Base-by-base conservation (phyloP, 2,888 invertebrate species). In the Thereva nobilitata region DNA sequence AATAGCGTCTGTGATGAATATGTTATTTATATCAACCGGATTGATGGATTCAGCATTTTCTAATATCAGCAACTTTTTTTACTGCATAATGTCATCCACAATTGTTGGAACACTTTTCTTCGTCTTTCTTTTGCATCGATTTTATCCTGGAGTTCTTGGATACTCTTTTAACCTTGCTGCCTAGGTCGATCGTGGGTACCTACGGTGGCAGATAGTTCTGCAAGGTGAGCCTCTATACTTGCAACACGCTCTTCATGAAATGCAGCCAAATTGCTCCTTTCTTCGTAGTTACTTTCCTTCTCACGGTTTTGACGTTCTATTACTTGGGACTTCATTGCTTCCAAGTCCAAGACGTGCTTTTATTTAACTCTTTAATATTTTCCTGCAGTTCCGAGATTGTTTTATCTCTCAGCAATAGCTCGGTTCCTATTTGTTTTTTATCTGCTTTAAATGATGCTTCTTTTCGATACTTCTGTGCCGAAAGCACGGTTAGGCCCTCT, bases 391-490 rank as follows among this genome's bases (percentile, higher is more conserved):
- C 84, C 59, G 82, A 81, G 52, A 89, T 79, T 66, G 80, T 77
- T 72, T 84, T 85, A 69, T 84, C 80, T 75, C 84, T 75, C 73
- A 80, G 71, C 68, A 77, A 70, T 5, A 78, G 70, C 72, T 89
- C 90, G 73, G 80, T 82, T 40, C 85, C 80, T 23, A 86, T 70
- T 70, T 84, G 83, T 75, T 87, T 89, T 72, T 87, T 89, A 74
- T 90, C 90, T 8, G 85, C 84, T 74, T 92, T 89, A 77, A 92
- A 93, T 50, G 87, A 90, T 61, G 90, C 89, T 80, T 95, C 94
- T 86, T 93, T 89, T 52, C 90, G 86, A 1, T 91, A 87, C 76
- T 94, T 95, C 77, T 94, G 93, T 3, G 89, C 88, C 0, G 91
- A 87, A 40, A 95, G 80, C 1, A 91, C 92, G 0, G 91, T 86